Evolutionary conservation across 1,140 invertebrate species (phyloP).

Genomic region (Halyomorpha halys): DNA sequence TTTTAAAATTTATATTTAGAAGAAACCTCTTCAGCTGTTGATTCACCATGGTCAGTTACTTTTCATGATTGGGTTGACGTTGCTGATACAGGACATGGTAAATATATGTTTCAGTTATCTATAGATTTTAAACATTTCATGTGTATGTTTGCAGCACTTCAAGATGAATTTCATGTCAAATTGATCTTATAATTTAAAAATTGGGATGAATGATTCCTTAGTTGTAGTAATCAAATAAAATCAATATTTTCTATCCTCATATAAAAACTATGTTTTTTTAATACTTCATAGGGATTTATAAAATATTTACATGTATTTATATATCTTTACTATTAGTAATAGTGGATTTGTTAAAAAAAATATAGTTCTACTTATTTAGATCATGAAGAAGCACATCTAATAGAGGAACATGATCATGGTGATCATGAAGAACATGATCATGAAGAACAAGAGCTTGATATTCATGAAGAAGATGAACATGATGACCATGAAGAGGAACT

Average conservation of each 20-base stretch:
- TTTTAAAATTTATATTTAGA: conserved; percentile 40
- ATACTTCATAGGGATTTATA: too few species aligned
- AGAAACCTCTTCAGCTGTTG: conserved; percentile 50
- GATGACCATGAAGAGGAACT: conserved; percentile 18
- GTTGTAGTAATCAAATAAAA: neutral
- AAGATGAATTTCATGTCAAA: neutral
- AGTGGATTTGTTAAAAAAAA: neutral
- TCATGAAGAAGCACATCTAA: conserved; percentile 35
- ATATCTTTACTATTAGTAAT: too few species aligned
- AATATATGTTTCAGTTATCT: neutral
- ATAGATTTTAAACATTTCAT: neutral
- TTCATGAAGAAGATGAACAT: conserved; percentile 15
- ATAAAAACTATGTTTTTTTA: too few species aligned
- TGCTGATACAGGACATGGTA: conserved; percentile 34
- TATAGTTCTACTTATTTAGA: conserved; percentile 32
- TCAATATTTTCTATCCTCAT: too few species aligned
- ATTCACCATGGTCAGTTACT: conserved; percentile 58
- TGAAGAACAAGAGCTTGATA: conserved; percentile 33
- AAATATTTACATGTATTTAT: too few species aligned
- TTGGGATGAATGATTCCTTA: neutral
- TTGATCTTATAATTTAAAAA: neutral
- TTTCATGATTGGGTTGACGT: conserved; percentile 72
- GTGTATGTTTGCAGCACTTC: neutral
- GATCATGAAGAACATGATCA: conserved; percentile 35
- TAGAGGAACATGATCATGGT: conserved; percentile 34